Evolutionary conservation across 2,888 invertebrate genomes (phyloP), one percentile per base, ranked within the genome.

Genomic region (Heliothis peltigera): DNA sequence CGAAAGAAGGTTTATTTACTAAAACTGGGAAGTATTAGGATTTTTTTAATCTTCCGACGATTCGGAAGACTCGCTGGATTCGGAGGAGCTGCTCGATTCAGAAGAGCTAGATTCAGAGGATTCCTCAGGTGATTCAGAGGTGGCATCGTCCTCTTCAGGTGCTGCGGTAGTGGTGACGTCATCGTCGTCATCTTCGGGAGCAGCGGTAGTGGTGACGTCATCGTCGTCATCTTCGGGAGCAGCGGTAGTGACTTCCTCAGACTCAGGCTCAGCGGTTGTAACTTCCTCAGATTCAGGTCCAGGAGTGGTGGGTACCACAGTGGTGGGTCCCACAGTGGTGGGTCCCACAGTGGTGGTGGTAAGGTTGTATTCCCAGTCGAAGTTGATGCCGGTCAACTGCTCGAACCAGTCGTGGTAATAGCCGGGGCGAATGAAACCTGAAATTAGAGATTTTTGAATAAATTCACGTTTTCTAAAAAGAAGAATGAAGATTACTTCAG

Each of bases 361-460:
- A 4, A 4, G 5, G 4, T 39, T n/a, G 15, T 32, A 22, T 3
- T 22, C 22, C 82, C 82, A 83, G 58, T 84, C 82, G 56, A 87
- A 88, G 47, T 84, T 39, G 15, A 85, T 74, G 4, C 85, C 85
- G 4, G 85, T 83, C 15, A 86, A 66, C 4, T 75, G 18, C 0
- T 18, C 32, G 58, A 69, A 81, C 89, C 89, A 89, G 1, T 68
- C 73, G 57, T 86, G 86, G 69, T 85, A 89, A 63, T 77, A 79
- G 1, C 85, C 87, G 0, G 87, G 77, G 1, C 89, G 84, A 35
- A 84, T 76, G 58, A 88, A 89, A 61, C 87, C 89, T 74, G 17
- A 32, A 66, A 57, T 44, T 15, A 15, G 22, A 42, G 4, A 39
- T 44, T 44, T 44, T 18, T 6, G 4, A 7, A n/a, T n/a, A n/a